phyloP scores from a whole-genome alignment of 2,113 vertebrate species.

The Andinoacara biseriatus region DNA sequence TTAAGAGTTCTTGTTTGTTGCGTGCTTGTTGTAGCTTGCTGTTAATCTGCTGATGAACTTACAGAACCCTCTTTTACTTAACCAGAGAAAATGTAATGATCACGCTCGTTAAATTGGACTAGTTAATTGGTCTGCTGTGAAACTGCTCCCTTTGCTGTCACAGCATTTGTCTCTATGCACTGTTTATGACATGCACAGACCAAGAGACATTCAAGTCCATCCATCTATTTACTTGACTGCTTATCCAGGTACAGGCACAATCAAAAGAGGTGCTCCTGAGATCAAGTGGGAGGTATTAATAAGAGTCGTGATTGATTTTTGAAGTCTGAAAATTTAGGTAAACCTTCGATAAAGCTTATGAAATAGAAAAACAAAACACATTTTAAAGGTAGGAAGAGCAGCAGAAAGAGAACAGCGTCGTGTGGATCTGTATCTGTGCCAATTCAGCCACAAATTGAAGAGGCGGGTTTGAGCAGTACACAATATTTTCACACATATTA shows the following conservation, averaged over 20 bases:
- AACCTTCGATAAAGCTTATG: neutral
- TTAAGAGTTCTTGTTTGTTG: neutral
- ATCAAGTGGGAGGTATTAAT: neutral
- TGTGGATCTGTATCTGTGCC: constrained; percentile 17
- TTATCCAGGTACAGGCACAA: neutral
- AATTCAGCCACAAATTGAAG: constrained; percentile 19
- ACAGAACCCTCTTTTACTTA: neutral
- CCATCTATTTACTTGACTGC: neutral
- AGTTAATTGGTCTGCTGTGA: neutral
- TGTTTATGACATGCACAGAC: neutral
- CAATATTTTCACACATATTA: constrained; percentile 28
- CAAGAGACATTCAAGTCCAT: neutral
- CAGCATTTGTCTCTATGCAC: neutral
- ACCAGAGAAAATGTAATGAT: neutral
- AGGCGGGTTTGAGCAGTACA: constrained; percentile 36
- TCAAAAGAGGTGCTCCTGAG: neutral
- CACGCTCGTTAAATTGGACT: neutral
- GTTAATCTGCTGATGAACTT: neutral
- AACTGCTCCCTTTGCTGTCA: neutral
- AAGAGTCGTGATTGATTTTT: neutral
- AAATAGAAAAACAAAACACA: neutral
- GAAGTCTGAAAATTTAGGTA: neutral
- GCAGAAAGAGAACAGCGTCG: neutral
- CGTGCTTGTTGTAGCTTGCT: neutral
- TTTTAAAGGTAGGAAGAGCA: neutral